Base-by-base conservation (phyloP, 2,888 invertebrate species). In the Notodromas monacha region DNA sequence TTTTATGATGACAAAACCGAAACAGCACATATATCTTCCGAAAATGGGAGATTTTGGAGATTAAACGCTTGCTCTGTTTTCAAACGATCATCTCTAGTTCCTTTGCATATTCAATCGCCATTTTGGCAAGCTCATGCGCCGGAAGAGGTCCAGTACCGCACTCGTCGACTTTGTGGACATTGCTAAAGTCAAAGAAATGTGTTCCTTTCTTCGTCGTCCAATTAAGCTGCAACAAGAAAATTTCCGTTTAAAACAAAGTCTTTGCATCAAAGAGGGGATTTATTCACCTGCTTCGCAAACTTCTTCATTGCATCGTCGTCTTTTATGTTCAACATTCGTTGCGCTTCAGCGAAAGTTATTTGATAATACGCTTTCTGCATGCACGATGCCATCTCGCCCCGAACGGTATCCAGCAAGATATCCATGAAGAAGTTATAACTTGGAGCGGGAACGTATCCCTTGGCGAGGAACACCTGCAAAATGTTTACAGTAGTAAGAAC, bases 41-140 rank as follows among this genome's bases (percentile, higher is more conserved):
- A n/a, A n/a, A n/a, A n/a, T n/a, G n/a, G n/a, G n/a, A n/a, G n/a
- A n/a, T n/a, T n/a, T n/a, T n/a, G n/a, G n/a, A n/a, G n/a, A n/a
- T n/a, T n/a, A n/a, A n/a, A n/a, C n/a, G n/a, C n/a, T n/a, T n/a
- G n/a, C n/a, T n/a, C n/a, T n/a, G n/a, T n/a, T n/a, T n/a, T n/a
- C n/a, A 92, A 36, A 96, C 89, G 56, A 96, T 96, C 84, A 86
- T 92, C 56, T 96, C 92, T 40, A 96, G 60, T 57, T 96, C 89
- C 45, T 73, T 65, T 3, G 92, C 96, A 51, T 96, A 96, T 46
- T 77, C 79, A 40, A 96, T 72, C 12, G 79, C 74, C 49, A 89
- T 79, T 43, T 74, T 68, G 0, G 86, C 84, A 16, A 96, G 56
- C 44, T 84, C 73, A 15, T 63, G 57, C 4, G 89, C 79, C 0